A percentile compares a stretch with the other conserved stretches of the same genome.
These are phyloP conservation scores for Ctenomys sociabilis DNA, from an alignment of 2,113 vertebrate species.

Conservation along the genomic window DNA sequence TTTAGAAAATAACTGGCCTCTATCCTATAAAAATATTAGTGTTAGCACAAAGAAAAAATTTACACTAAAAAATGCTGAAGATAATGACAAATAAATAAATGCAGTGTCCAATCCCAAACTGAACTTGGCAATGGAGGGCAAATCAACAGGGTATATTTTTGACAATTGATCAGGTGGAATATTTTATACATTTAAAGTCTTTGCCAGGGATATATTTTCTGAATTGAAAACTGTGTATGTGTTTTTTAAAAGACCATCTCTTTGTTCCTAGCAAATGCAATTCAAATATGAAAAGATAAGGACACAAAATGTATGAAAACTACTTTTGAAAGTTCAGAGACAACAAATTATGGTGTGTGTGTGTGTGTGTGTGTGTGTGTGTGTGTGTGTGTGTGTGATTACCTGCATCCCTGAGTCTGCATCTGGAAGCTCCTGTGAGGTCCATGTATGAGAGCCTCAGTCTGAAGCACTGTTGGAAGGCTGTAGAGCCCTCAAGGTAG, in stretches of 20 bases:
- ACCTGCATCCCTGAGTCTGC: not conserved
- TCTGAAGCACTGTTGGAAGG: not conserved
- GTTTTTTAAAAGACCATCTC: not conserved
- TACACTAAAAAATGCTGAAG: not conserved
- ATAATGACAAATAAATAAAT: not conserved
- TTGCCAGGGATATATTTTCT: not conserved
- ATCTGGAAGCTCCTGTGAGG: not conserved
- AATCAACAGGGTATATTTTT: not conserved
- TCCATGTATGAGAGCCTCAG: not conserved
- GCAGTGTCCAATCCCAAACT: not conserved
- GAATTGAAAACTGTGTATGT: not conserved
- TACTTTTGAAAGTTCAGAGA: not conserved
- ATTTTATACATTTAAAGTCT: not conserved
- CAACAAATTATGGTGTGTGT: not conserved
- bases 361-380: too few relatives aligned
- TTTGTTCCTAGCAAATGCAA: not conserved
- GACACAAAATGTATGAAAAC: not conserved
- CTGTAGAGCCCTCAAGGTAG: not conserved
- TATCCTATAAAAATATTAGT: not conserved
- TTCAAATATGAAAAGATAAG: not conserved
- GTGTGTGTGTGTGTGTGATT: not conserved
- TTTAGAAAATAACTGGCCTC: not conserved
- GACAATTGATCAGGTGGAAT: not conserved
- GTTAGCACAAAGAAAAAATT: not conserved
- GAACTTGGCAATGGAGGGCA: not conserved